Conservation (phyloP, 2,888 invertebrate genomes). For the Drosophila peninsularis region DNA sequence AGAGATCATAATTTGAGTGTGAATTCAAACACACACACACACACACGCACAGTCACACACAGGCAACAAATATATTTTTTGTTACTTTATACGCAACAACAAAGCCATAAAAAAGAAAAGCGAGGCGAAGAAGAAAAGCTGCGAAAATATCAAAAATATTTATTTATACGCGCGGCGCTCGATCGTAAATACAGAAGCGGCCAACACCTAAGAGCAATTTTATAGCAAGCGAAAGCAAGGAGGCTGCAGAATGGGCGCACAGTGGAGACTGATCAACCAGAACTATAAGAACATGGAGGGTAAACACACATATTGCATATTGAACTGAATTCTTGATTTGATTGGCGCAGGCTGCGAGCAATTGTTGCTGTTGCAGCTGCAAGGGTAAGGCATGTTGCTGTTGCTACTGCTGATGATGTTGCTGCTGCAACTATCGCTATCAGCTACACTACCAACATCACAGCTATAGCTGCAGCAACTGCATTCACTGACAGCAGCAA, state of each 20-base stretch:
- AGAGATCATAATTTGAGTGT: constrained; percentile 30
- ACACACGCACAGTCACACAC: background rate
- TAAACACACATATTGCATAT: constrained; percentile 48
- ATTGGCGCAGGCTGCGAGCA: background rate
- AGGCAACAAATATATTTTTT: background rate
- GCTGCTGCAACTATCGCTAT: background rate
- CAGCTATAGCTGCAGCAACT: background rate
- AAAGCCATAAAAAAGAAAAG: constrained; percentile 26
- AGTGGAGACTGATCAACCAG: constrained; percentile 80
- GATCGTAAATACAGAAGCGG: constrained; percentile 48
- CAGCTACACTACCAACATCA: too few species aligned
- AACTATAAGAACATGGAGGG: constrained; percentile 82
- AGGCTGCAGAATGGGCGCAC: constrained; percentile 68
- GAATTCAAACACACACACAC: constrained; percentile 12
- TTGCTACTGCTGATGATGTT: background rate
- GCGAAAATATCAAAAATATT: constrained; percentile 27
- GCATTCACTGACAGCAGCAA: constrained; percentile 16
- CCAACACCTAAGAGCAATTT: constrained; percentile 29
- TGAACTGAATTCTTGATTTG: background rate
- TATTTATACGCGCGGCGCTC: constrained; percentile 54
- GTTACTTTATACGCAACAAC: constrained; percentile 37
- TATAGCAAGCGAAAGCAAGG: background rate
- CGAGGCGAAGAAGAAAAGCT: background rate
- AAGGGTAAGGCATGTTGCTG: background rate
- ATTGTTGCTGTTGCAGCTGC: background rate